Conservation (phyloP, 1,140 invertebrate species). For the Tribolium castaneum region DNA sequence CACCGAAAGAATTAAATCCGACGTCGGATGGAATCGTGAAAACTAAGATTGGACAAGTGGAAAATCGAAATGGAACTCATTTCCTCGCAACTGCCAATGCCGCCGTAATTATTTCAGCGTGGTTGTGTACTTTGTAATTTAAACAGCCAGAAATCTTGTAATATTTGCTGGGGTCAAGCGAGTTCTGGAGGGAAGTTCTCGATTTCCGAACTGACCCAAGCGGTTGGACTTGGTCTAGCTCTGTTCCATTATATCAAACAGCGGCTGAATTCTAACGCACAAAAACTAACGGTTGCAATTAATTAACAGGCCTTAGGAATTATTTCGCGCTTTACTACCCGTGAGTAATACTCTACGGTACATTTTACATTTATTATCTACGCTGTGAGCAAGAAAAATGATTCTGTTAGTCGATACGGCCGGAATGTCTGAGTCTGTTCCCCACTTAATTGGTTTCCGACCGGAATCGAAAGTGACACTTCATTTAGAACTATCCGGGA, state of each 20-base stretch:
- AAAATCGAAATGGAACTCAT: conserved; percentile 22
- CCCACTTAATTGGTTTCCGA: not conserved
- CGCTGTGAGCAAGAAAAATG: conserved; percentile 1
- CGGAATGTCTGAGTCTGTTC: not conserved
- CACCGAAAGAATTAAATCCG: conserved; percentile 3
- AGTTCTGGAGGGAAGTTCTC: not conserved
- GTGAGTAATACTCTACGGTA: not conserved
- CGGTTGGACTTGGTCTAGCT: not conserved
- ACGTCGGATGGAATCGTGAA: not conserved
- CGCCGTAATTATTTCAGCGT: conserved; percentile 2
- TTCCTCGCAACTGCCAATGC: not conserved
- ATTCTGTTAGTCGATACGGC: not conserved
- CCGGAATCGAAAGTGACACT: not conserved
- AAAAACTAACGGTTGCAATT: not conserved
- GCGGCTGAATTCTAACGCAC: not conserved
- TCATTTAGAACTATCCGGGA: not conserved
- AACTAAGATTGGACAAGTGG: conserved; percentile 18
- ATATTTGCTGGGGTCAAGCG: not conserved
- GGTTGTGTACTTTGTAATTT: not conserved
- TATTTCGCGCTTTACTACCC: not conserved
- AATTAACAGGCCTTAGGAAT: not conserved
- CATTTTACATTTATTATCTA: conserved; percentile 2
- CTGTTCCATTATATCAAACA: not conserved
- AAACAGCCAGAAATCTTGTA: not conserved
- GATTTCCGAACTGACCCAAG: not conserved